Evolutionary conservation across 2,888 invertebrate species (phyloP), one percentile per base, ranked within the genome.

Genomic region (Drosophila buzzatii): DNA sequence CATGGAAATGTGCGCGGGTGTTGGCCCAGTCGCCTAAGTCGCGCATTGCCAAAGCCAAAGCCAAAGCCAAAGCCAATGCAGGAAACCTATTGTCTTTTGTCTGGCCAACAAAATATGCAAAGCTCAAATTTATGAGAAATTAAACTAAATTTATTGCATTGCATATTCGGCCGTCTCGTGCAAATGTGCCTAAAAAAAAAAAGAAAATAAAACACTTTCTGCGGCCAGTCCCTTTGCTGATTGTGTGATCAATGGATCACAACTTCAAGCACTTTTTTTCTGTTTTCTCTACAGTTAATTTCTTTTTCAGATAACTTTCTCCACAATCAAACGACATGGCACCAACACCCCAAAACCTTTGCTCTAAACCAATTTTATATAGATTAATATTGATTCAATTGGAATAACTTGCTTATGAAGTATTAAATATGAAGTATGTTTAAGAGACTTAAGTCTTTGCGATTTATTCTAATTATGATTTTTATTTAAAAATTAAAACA

Each of bases 121-220:
- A 90, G 87, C 81, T 73, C 69, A 91, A 91, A 91, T 91, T 91
- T 91, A 91, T 91, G 91, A 89, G 91, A 91, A 91, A 91, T 91
- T 91, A 91, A 90, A 89, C 78, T 82, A 89, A 91, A 91, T 91
- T 91, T 91, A 91, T 91, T 91, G 82, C 91, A 67, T 81, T 73
- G 84, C 83, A 75, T 79, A 85, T 77, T 79, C 53, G 71, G 37
- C 63, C 73, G 82, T 68, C 72, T 68, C 45, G 57, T 79, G 74
- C 47, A 65, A 65, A 56, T 53, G 35, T 57, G 61, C 62, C 47
- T 0, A 31, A 47, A 16, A 27, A 47, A 47, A 45, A 45, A 16
- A 39, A 39, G n/a, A 8, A 41, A 41, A 41, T 41, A 41, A 56
- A 82, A 80, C 82, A 82, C 82, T 85, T 85, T 82, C 84, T 79